Evolutionary conservation across 1,140 invertebrate species (phyloP).

Genomic region (Hylaeus volcanicus): DNA sequence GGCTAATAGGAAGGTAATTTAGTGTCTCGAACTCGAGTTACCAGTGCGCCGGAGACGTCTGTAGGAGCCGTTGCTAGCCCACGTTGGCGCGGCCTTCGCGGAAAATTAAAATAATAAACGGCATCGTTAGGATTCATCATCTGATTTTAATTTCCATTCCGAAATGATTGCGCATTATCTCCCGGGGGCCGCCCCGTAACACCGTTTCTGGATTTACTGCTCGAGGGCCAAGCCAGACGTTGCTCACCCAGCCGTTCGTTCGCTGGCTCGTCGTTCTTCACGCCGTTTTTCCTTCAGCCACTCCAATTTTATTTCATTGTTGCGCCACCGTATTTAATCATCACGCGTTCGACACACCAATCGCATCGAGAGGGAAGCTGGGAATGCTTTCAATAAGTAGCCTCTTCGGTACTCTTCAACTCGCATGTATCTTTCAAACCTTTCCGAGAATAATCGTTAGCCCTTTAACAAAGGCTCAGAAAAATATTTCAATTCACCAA

Average conservation of each 20-base stretch:
- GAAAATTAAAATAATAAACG: constrained; percentile 82
- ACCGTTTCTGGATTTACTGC: constrained; percentile 77
- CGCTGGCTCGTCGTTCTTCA: constrained; percentile 37
- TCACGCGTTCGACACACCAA: too few species aligned
- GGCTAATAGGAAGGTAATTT: constrained; percentile 82
- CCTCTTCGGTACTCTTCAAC: too few species aligned
- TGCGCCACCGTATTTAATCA: constrained; percentile 25
- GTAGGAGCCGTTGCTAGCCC: constrained; percentile 49
- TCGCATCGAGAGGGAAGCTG: too few species aligned
- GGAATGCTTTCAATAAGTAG: too few species aligned
- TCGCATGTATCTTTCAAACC: too few species aligned
- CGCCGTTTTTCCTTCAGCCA: constrained; percentile 45
- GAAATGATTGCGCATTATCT: constrained; percentile 81
- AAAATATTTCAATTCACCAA: too few species aligned
- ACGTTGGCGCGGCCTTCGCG: constrained; percentile 71
- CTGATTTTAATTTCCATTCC: constrained; percentile 82
- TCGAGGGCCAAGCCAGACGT: constrained; percentile 68
- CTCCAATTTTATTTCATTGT: constrained; percentile 49
- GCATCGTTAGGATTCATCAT: constrained; percentile 82
- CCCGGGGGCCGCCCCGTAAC: constrained; percentile 68
- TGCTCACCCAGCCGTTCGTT: constrained; percentile 59
- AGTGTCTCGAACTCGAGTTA: constrained; percentile 81
- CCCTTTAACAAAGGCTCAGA: too few species aligned
- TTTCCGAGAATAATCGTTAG: too few species aligned
- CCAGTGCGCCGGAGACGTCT: constrained; percentile 68